phyloP scores from a whole-genome alignment of 2,888 invertebrate species.

The Eustalomyia histrio region DNA sequence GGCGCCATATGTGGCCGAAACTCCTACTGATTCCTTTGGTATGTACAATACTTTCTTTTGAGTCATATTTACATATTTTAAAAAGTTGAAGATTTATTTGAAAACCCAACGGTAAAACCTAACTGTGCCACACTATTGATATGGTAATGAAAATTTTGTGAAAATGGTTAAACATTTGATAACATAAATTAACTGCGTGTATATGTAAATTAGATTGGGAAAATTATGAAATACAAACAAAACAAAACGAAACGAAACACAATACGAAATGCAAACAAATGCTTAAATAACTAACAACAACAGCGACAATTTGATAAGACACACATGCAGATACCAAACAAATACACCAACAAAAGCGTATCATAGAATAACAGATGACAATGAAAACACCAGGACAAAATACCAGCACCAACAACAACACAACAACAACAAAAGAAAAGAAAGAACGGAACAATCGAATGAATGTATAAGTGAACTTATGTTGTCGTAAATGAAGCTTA shows the following conservation, averaged over 20 bases:
- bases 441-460: constrained; percentile 23
- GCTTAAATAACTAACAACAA: constrained; percentile 1
- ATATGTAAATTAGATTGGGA: constrained; percentile 35
- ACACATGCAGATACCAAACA: neutral
- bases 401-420: neutral
- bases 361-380: neutral
- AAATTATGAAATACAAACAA: constrained; percentile 23
- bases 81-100: no score
- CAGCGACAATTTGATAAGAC: neutral
- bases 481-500: constrained; percentile 51
- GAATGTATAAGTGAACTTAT: constrained; percentile 46
- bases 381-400: neutral
- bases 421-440: constrained; percentile 12
- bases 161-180: neutral
- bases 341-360: neutral
- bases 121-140: neutral
- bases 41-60: no score
- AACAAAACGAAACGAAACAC: constrained; percentile 2
- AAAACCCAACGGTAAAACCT: neutral
- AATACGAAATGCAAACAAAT: constrained; percentile 9
- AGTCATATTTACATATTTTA: no score
- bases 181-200: constrained; percentile 1
- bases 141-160: neutral
- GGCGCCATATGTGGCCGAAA: no score
- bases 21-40: no score